Conservation (phyloP, 2,797 vertebrate genomes). For the Clarias fuscus region DNA sequence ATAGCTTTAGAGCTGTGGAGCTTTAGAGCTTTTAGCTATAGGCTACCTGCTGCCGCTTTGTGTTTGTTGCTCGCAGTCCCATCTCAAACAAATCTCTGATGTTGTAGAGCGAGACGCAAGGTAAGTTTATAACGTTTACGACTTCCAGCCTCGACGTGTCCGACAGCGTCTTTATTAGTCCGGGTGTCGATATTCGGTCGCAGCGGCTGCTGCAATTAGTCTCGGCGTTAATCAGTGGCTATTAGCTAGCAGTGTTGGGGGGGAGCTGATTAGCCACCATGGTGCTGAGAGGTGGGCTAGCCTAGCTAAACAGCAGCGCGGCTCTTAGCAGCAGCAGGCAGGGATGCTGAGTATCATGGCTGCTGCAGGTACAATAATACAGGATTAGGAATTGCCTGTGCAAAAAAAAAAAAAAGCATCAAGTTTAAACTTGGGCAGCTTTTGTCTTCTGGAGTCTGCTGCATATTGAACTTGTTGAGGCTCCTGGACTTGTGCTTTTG, state of each 20-base stretch:
- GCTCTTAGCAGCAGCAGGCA: slow-evolving; percentile 1
- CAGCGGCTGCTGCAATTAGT: slow-evolving; percentile 41
- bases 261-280: slow-evolving; percentile 20
- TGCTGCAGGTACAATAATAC: slow-evolving; percentile 8
- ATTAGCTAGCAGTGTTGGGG: slow-evolving; percentile 36
- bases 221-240: slow-evolving; percentile 39
- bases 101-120: slow-evolving; percentile 86
- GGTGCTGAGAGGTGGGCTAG: slow-evolving; percentile 27
- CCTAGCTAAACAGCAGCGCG: slow-evolving; percentile 35
- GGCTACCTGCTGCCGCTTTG: slow-evolving; percentile 75
- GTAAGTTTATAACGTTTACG: slow-evolving; percentile 76
- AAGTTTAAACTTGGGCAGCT: background rate
- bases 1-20: slow-evolving; percentile 50
- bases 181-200: background rate
- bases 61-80: slow-evolving; percentile 78
- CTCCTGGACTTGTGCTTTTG: slow-evolving; percentile 10
- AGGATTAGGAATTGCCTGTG: background rate
- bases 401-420: no score
- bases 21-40: slow-evolving; percentile 29
- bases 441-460: background rate
- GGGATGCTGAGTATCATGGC: slow-evolving; percentile 26
- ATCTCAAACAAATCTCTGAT: slow-evolving; percentile 84
- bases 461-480: slow-evolving; percentile 23
- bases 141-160: slow-evolving; percentile 18
- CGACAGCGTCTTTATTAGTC: slow-evolving; percentile 6